Percentiles rank a stretch among this genome's conserved stretches.
Evolutionary conservation across 1,140 invertebrate genomes (phyloP).

Genomic region (Protaetia brevitarsis): DNA sequence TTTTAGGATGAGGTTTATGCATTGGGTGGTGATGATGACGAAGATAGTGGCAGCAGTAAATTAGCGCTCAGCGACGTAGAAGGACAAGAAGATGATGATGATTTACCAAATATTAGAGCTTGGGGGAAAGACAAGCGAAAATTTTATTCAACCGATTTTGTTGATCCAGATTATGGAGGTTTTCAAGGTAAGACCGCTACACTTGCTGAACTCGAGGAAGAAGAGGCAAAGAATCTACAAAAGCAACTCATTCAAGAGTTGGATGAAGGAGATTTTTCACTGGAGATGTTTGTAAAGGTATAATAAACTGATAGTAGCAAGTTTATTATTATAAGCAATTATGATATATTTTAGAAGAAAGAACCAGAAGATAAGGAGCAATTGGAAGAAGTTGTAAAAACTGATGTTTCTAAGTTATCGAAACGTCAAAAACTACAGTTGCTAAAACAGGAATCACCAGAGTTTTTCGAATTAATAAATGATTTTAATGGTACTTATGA

Average conservation of each 20-base stretch:
- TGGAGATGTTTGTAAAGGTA: constrained; percentile 60
- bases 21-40: constrained; percentile 42
- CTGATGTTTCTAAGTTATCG: constrained; percentile 71
- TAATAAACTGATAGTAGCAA: neutral
- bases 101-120: constrained; percentile 73
- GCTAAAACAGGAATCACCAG: constrained; percentile 79
- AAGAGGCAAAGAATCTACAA: constrained; percentile 81
- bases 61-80: constrained; percentile 70
- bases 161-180: constrained; percentile 79
- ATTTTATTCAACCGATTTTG: constrained; percentile 85
- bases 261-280: constrained; percentile 75
- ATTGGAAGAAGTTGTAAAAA: constrained; percentile 58
- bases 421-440: constrained; percentile 72
- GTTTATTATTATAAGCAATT: neutral
- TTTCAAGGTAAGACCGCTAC: constrained; percentile 70
- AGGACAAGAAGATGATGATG: constrained; percentile 61
- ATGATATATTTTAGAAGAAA: neutral
- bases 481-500: constrained; percentile 71
- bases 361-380: constrained; percentile 38
- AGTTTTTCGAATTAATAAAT: constrained; percentile 70
- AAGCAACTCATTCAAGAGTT: constrained; percentile 72
- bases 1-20: constrained; percentile 51
- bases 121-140: constrained; percentile 79
- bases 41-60: constrained; percentile 44
- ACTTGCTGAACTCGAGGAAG: constrained; percentile 76